Evolutionary conservation across 30 jellyfish, hydroid and myxozoan species (phyloP).

Genomic region (Sanderia malayensis): DNA sequence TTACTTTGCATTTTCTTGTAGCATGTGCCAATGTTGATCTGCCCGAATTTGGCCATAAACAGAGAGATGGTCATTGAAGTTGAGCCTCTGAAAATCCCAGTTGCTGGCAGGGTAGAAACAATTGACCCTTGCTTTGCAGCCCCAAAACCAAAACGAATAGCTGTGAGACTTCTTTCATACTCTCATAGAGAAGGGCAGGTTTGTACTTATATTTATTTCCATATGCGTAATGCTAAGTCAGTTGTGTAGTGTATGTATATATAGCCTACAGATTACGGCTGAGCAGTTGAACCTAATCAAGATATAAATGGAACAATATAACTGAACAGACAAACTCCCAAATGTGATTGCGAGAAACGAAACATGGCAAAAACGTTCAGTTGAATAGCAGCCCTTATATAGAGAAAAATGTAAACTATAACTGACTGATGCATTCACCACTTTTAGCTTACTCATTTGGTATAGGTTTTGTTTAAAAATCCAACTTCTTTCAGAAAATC

Average conservation of each 20-base stretch:
- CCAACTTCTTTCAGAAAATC: too few relatives aligned
- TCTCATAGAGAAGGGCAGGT: conserved; percentile 94
- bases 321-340: too few relatives aligned
- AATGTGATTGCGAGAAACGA: too few relatives aligned
- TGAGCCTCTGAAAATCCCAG: conserved; percentile 48
- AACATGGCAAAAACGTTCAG: too few relatives aligned
- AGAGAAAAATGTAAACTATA: too few relatives aligned
- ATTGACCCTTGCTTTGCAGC: conserved; percentile 42
- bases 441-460: too few relatives aligned
- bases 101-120: conserved; percentile 14
- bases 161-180: conserved; percentile 73
- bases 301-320: too few relatives aligned
- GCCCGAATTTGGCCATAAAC: conserved; percentile 87
- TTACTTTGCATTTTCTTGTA: conserved; percentile 16
- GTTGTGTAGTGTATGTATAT: background rate
- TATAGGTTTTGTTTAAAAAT: too few relatives aligned
- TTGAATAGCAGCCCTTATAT: too few relatives aligned
- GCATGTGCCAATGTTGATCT: conserved; percentile 92
- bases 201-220: background rate
- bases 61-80: conserved; percentile 51
- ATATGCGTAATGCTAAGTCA: background rate
- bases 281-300: too few relatives aligned
- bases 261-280: too few relatives aligned
- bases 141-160: conserved; percentile 25
- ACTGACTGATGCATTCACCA: too few relatives aligned